A percentile compares a stretch with the other conserved stretches of the same genome.
Conservation (phyloP, 2,113 vertebrate genomes). For the Tychaedon coryphoeus region DNA sequence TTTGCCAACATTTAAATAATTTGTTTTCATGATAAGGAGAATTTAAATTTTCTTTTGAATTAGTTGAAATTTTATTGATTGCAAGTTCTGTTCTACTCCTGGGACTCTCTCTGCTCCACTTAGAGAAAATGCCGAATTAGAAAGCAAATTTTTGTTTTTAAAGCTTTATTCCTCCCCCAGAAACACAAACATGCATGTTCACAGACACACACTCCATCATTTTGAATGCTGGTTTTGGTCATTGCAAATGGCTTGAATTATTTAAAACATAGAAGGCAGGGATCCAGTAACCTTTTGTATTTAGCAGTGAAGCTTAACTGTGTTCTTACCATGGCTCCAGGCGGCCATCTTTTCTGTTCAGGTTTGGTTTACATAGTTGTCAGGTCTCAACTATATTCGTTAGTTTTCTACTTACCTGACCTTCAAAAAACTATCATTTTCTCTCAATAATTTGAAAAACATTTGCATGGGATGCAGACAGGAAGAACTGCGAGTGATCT, state of each 20-base stretch:
- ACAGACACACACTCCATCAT: not conserved
- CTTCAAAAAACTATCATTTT: not conserved
- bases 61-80: not conserved
- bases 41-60: conserved; percentile 15
- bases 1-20: not conserved
- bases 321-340: not conserved
- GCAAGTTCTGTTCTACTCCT: not conserved
- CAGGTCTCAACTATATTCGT: not conserved
- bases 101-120: not conserved
- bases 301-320: not conserved
- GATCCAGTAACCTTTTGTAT: not conserved
- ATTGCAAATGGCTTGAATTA: not conserved
- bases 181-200: not conserved
- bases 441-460: not conserved
- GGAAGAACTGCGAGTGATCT: not conserved
- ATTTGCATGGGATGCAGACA: not conserved
- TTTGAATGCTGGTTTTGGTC: not conserved
- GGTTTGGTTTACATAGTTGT: not conserved
- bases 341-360: not conserved
- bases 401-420: not conserved
- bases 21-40: not conserved
- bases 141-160: not conserved
- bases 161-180: not conserved
- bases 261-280: not conserved
- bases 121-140: not conserved